Conservation (phyloP, 2,797 vertebrate genomes). For the Echiichthys vipera region DNA sequence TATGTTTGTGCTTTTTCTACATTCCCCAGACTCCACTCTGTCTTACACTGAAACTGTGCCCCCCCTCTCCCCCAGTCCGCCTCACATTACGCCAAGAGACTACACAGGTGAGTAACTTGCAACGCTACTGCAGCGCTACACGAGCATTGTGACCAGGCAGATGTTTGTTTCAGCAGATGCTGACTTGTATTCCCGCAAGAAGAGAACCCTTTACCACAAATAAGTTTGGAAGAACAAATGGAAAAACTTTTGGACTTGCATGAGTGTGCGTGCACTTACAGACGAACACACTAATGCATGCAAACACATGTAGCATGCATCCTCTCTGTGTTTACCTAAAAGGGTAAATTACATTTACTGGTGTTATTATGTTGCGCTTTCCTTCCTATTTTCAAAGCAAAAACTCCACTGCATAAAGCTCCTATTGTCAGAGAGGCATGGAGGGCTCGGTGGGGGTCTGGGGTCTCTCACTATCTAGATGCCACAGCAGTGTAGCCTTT, state of each 20-base stretch:
- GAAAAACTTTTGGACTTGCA: constrained; percentile 14
- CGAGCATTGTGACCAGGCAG: background rate
- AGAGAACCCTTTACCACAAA: constrained; percentile 1
- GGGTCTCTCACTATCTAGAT: constrained; percentile 73
- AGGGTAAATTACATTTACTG: constrained; percentile 55
- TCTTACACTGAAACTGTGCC: constrained; percentile 95
- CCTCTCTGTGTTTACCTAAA: constrained; percentile 49
- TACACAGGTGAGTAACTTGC: constrained; percentile 89
- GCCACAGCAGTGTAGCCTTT: constrained; percentile 71
- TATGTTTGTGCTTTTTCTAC: constrained; percentile 46
- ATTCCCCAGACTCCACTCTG: constrained; percentile 91
- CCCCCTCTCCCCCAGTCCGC: constrained; percentile 84
- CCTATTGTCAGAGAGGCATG: constrained; percentile 69
- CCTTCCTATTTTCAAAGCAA: constrained; percentile 63
- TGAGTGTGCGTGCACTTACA: background rate
- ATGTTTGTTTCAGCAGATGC: background rate
- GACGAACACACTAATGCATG: background rate
- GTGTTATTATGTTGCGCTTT: constrained; percentile 65
- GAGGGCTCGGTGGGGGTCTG: constrained; percentile 65
- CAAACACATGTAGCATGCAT: constrained; percentile 22
- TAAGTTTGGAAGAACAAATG: constrained; percentile 16
- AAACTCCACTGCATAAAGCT: constrained; percentile 67
- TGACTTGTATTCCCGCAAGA: background rate
- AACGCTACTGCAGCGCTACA: background rate
- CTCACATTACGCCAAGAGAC: constrained; percentile 84